phyloP scores from a whole-genome alignment of 2,113 vertebrate species.

The Rhegmatorhina hoffmannsi region DNA sequence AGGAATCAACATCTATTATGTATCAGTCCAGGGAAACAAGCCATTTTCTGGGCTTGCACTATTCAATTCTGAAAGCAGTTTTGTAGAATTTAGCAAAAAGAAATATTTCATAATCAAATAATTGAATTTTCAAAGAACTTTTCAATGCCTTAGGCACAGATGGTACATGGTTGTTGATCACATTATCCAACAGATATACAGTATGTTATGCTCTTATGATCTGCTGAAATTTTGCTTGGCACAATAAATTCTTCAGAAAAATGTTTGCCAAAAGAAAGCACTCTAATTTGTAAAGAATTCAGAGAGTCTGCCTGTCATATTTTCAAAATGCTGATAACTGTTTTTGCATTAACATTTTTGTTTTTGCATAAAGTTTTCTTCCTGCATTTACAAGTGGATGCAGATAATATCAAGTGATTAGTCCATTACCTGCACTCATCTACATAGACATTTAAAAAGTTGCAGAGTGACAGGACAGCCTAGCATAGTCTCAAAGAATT shows the following conservation, averaged over 20 bases:
- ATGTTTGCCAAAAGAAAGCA: background rate
- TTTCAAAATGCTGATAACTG: background rate
- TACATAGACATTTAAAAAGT: background rate
- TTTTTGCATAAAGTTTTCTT: background rate
- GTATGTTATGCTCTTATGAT: background rate
- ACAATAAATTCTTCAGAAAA: background rate
- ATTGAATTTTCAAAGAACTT: conserved; percentile 37
- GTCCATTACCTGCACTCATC: background rate
- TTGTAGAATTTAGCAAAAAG: conserved; percentile 46
- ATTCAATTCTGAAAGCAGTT: conserved; percentile 44
- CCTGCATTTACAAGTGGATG: background rate
- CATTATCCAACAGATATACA: background rate
- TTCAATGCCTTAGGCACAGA: background rate
- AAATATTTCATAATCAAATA: conserved; percentile 42
- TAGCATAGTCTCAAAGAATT: background rate
- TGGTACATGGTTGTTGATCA: background rate
- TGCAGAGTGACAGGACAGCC: background rate
- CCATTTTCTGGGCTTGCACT: conserved; percentile 21
- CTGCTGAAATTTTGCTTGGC: background rate
- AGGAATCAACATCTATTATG: conserved; percentile 54
- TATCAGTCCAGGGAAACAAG: conserved; percentile 60
- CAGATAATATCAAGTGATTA: background rate
- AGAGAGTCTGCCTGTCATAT: background rate
- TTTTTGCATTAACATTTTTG: background rate
- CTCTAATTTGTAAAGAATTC: background rate